Evolutionary conservation across 2,888 invertebrate species (phyloP).

Genomic region (Lasioglossum villosulum): DNA sequence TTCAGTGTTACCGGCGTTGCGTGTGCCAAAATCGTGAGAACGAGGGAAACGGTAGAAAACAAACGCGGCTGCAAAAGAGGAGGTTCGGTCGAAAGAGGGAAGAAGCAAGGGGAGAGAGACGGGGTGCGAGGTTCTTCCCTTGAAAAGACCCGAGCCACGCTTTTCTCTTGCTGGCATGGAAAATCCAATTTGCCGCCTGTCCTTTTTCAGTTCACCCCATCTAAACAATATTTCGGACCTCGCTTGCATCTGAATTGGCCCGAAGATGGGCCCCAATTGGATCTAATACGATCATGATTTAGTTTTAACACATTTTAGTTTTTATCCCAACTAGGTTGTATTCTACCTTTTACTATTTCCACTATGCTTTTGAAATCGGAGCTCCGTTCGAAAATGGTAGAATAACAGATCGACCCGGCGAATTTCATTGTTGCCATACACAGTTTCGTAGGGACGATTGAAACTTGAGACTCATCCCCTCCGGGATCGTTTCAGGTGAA

Average conservation of each 20-base stretch:
- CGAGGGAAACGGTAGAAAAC: not conserved
- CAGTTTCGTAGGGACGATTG: not conserved
- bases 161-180: conserved; percentile 49
- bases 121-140: conserved; percentile 19
- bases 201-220: conserved; percentile 34
- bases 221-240: not conserved
- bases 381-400: not conserved
- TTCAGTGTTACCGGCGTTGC: conserved; percentile 25
- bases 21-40: conserved; percentile 25
- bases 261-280: not conserved
- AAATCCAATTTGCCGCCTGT: conserved; percentile 69
- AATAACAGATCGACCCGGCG: not conserved
- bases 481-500: not conserved
- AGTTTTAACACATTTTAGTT: too few relatives aligned
- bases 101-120: not conserved
- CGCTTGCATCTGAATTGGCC: not conserved
- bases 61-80: not conserved
- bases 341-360: not conserved
- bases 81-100: not conserved
- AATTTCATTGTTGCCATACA: not conserved
- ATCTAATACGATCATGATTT: not conserved
- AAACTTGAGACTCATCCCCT: not conserved
- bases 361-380: not conserved
- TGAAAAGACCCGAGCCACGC: not conserved
- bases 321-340: not conserved